Conservation (phyloP, 2,888 invertebrate genomes). For the Noctua comes region DNA sequence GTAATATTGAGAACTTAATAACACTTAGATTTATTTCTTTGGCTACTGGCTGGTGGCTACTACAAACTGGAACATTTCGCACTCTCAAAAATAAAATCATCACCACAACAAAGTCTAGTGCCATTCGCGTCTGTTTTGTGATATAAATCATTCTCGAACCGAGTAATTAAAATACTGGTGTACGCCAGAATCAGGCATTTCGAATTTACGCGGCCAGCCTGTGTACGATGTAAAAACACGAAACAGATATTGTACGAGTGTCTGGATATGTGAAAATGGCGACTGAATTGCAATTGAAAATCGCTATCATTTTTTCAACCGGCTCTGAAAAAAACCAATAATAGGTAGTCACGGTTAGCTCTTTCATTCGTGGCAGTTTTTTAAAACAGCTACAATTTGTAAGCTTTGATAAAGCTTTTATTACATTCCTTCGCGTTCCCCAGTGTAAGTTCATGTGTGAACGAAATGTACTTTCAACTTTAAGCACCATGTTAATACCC, state of each 20-base stretch:
- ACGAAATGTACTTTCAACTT: conserved; percentile 3
- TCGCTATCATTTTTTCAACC: conserved; percentile 52
- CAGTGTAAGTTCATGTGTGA: conserved; percentile 24
- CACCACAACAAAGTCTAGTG: conserved; percentile 65
- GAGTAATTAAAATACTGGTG: conserved; percentile 90
- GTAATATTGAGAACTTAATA: conserved; percentile 14
- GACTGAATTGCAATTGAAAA: conserved; percentile 70
- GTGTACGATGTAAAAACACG: conserved; percentile 67
- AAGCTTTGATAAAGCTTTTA: conserved; percentile 14
- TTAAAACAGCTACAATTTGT: conserved; percentile 19
- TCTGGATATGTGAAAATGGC: conserved; percentile 63
- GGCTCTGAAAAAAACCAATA: conserved; percentile 51
- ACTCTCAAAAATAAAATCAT: conserved; percentile 62
- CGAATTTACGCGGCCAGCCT: conserved; percentile 79
- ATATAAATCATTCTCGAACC: conserved; percentile 89
- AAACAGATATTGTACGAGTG: conserved; percentile 64
- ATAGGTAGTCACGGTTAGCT: conserved; percentile 27
- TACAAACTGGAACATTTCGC: not conserved
- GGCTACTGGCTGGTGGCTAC: not conserved
- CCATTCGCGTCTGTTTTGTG: conserved; percentile 72
- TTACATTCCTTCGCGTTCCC: conserved; percentile 20
- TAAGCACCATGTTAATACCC: conserved; percentile 17
- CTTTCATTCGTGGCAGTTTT: conserved; percentile 23
- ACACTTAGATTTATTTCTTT: conserved; percentile 34
- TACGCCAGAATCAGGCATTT: conserved; percentile 86